Conservation (phyloP, 2,797 vertebrate species). For the Sebastes minor region DNA sequence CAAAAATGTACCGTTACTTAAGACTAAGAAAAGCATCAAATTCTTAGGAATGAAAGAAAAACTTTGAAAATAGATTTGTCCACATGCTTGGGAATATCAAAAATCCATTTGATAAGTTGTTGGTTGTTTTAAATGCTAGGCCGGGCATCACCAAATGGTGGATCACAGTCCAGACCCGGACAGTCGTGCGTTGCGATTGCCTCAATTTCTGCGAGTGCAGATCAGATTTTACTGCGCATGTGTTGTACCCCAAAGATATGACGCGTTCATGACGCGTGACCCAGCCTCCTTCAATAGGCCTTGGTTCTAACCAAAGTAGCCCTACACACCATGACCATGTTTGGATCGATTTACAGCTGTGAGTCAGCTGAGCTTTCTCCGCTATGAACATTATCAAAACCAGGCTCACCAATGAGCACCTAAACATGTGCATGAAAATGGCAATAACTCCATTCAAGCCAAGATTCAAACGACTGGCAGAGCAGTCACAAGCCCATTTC, state of each 20-base stretch:
- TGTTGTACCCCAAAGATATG: no score
- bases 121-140: not conserved
- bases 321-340: not conserved
- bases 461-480: not conserved
- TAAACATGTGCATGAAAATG: not conserved
- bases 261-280: no score
- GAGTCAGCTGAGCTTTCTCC: not conserved
- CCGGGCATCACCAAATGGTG: not conserved
- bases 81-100: not conserved
- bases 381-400: not conserved
- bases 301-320: not conserved
- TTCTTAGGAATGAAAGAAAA: not conserved
- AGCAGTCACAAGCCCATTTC: not conserved
- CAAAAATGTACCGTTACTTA: not conserved
- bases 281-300: no score
- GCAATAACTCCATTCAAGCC: not conserved
- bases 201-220: no score
- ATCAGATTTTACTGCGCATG: no score
- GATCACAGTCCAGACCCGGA: not conserved
- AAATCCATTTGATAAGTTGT: not conserved
- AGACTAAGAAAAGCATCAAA: not conserved
- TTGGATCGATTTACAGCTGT: not conserved
- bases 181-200: no score
- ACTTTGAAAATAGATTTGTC: not conserved
- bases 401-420: no score